These are phyloP conservation scores for Lucilia cuprina DNA, from an alignment of 1,140 invertebrate genomes.

Conservation along the genomic window DNA sequence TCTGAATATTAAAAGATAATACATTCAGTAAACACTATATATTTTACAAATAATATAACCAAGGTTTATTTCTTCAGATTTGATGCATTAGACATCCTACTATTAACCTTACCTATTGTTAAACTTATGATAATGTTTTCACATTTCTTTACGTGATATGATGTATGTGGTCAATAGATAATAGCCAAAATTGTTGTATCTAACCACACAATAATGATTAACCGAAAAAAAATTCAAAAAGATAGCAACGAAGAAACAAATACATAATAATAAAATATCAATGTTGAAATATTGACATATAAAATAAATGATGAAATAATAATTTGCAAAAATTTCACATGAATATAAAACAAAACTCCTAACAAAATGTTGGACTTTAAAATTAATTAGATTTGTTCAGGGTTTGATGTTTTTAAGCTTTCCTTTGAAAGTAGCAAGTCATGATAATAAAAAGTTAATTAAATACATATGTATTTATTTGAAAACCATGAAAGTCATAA, in stretches of 20 bases:
- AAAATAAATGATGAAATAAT: conserved; percentile 9
- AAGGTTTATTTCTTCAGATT: too few relatives aligned
- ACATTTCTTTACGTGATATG: too few relatives aligned
- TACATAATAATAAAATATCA: not conserved
- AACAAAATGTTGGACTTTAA: not conserved
- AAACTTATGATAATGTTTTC: too few relatives aligned
- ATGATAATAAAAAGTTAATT: not conserved
- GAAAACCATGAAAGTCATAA: not conserved
- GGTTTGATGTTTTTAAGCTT: not conserved
- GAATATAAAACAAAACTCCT: not conserved
- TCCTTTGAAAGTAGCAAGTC: not conserved
- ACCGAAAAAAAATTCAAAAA: not conserved
- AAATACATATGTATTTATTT: not conserved
- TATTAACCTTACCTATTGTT: too few relatives aligned
- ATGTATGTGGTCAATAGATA: too few relatives aligned
- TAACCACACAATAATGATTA: not conserved
- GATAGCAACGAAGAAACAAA: too few relatives aligned
- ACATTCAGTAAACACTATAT: too few relatives aligned
- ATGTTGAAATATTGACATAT: conserved; percentile 7
- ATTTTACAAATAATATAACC: too few relatives aligned
- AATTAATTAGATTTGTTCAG: conserved; percentile 2
- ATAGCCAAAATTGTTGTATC: too few relatives aligned
- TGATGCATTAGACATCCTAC: too few relatives aligned
- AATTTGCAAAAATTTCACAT: not conserved
- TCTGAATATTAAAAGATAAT: too few relatives aligned